Evolutionary conservation across 2,113 vertebrate species (phyloP), one percentile per base, ranked within the genome.

Genomic region (Zosterops japonicus): DNA sequence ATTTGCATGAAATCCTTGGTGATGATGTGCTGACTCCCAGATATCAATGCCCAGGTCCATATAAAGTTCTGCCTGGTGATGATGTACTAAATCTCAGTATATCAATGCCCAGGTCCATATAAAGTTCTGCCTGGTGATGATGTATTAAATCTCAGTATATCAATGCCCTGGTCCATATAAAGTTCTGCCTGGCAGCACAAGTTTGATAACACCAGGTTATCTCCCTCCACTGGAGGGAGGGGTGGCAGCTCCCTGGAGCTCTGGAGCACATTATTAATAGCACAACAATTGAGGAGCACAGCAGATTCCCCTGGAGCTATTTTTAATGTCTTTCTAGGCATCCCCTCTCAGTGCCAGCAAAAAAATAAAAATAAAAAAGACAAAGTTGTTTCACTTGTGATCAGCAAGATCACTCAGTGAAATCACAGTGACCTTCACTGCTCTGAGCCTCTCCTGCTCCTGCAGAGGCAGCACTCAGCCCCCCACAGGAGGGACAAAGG

Each of bases 401-500:
- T 21, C 92, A 93, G 67, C 79, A 83, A 33, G 27, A 87, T 31
- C 57, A 46, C 9, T 4, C 44, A 11, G 28, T 0, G 18, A 53
- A 63, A 86, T 17, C 17, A 6, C 39, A 39, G 35, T 2, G 69
- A 67, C 88, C 71, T 68, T 63, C 59, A 6, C 15, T 11, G 41
- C 74, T 41, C 63, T 25, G 4, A 50, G 52, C 9, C 92, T 21
- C 3, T 53, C 82, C 68, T 36, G 70, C 50, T 47, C 71, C 21
- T 61, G n/a, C 63, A 70, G 39, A 63, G 33, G 19, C 67, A 68
- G 89, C 69, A 44, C 53, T 11, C 63, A n/a, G 18, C 87, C 25
- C 2, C 1, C 5, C 2, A 5, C 14, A 22, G 5, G 3, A n/a
- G 42, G 50, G 24, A 70, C 14, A 5, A 4, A 14, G 1, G 1